Percentiles rank a stretch among this genome's conserved stretches.
phyloP scores from a whole-genome alignment of 1,140 invertebrate species.

The Nautilus pompilius region DNA sequence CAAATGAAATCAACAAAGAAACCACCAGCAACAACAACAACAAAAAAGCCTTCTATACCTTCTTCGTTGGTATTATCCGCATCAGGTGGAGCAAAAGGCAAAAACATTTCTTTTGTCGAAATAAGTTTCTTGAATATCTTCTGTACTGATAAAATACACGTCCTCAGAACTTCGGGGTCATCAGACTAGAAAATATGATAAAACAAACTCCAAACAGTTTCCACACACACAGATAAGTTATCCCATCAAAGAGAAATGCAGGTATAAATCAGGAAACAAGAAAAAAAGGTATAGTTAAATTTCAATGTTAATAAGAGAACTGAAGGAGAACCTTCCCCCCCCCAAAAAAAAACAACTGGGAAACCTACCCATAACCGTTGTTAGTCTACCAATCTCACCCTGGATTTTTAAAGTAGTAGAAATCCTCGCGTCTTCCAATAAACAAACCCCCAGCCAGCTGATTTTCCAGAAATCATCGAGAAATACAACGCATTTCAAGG shows the following conservation, averaged over 20 bases:
- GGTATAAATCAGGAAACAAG: too few relatives aligned
- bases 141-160: conserved; percentile 30
- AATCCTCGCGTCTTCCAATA: too few relatives aligned
- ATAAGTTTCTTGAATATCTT: conserved; percentile 38
- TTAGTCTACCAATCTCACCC: too few relatives aligned
- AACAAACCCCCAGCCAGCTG: too few relatives aligned
- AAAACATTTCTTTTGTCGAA: conserved; percentile 25
- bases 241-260: too few relatives aligned
- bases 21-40: background rate
- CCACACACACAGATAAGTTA: too few relatives aligned
- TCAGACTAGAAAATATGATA: conserved; percentile 38
- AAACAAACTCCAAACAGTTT: too few relatives aligned
- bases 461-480: too few relatives aligned
- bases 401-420: too few relatives aligned
- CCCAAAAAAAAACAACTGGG: background rate
- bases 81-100: conserved; percentile 12
- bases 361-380: background rate
- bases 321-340: background rate
- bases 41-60: background rate
- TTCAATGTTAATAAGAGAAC: background rate
- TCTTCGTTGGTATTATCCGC: conserved; percentile 4
- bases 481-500: too few relatives aligned
- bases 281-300: conserved; percentile 6
- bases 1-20: too few relatives aligned
- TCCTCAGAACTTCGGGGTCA: conserved; percentile 21